Conservation (phyloP, 2,113 vertebrate genomes). For the Dasyprocta punctata region DNA sequence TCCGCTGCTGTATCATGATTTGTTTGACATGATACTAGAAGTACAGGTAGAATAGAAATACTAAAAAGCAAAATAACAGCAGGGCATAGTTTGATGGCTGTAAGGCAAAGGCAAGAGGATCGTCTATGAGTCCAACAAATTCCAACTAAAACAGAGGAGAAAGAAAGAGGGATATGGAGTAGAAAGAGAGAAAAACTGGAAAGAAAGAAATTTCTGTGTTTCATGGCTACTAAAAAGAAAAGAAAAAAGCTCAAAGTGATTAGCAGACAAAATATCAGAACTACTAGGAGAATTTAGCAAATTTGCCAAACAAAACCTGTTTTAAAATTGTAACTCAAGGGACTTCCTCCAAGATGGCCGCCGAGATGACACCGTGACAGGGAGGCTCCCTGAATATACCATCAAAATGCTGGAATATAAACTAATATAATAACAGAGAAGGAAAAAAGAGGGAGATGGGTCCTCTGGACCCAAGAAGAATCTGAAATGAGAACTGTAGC, state of each 20-base stretch:
- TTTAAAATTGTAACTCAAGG: no score
- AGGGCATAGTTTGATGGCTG: neutral
- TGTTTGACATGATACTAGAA: neutral
- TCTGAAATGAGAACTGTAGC: no score
- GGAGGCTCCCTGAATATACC: no score
- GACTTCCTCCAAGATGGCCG: no score
- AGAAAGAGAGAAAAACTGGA: neutral
- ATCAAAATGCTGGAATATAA: no score
- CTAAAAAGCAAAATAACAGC: neutral
- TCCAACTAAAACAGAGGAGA: neutral
- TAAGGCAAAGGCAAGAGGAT: neutral
- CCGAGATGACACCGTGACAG: no score
- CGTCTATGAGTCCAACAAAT: neutral
- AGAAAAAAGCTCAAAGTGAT: neutral
- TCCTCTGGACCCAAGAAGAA: no score
- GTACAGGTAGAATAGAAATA: neutral
- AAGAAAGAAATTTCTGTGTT: neutral
- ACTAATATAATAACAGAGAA: no score
- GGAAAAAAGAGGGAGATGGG: no score
- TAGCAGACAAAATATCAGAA: slow-evolving; percentile 17
- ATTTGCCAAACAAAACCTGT: neutral
- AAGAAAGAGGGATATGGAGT: neutral
- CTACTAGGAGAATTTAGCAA: neutral
- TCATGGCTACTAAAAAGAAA: neutral
- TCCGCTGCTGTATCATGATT: neutral